Conservation (phyloP, 2,797 vertebrate genomes). For the Rhabdomys pumilio region DNA sequence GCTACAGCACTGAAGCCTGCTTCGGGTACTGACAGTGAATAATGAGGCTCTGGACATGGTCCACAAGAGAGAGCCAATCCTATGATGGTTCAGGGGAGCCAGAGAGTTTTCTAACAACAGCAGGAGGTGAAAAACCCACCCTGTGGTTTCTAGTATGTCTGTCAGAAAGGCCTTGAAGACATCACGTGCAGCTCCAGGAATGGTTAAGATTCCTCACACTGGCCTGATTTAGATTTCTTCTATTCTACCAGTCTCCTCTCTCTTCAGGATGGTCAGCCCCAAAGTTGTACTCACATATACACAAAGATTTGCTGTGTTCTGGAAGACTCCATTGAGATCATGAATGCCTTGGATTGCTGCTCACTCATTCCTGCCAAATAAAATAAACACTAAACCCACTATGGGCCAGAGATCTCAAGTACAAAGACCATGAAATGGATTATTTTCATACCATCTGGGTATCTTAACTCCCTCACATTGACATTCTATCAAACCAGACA, state of each 20-base stretch:
- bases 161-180: not conserved
- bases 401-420: not conserved
- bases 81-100: not conserved
- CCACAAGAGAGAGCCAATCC: not conserved
- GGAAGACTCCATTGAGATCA: not conserved
- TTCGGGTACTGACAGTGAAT: not conserved
- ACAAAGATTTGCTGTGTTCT: slow-evolving; percentile 2
- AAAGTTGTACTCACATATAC: not conserved
- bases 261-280: not conserved
- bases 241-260: not conserved
- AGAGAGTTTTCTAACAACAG: not conserved
- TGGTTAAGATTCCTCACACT: not conserved
- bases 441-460: not conserved
- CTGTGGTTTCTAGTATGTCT: not conserved
- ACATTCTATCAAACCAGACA: not conserved
- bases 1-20: slow-evolving; percentile 13
- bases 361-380: not conserved
- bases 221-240: not conserved
- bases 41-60: not conserved
- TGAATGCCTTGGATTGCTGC: not conserved
- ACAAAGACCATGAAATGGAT: not conserved
- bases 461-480: not conserved
- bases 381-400: not conserved
- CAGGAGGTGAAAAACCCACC: not conserved
- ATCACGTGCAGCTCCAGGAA: not conserved